phyloP scores from a whole-genome alignment of 1,140 invertebrate species.

The Tribolium castaneum region DNA sequence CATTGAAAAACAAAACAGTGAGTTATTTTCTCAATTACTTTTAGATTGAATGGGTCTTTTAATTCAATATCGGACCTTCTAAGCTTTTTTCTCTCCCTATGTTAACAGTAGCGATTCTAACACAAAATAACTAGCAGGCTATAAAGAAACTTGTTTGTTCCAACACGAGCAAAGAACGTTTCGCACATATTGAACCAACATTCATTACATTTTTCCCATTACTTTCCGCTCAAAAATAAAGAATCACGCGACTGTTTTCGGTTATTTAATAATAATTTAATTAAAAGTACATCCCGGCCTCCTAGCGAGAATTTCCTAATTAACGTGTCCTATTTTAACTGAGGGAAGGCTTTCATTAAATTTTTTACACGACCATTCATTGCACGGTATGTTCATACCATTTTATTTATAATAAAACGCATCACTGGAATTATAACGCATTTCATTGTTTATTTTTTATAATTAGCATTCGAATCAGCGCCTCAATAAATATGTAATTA shows the following conservation, averaged over 20 bases:
- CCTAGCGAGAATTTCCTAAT: conserved; percentile 12
- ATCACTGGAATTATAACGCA: too few species aligned
- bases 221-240: background rate
- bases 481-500: too few species aligned
- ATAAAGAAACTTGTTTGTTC: conserved; percentile 34
- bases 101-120: conserved; percentile 26
- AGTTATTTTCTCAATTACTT: conserved; percentile 43
- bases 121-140: conserved; percentile 25
- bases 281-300: background rate
- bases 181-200: conserved; percentile 22
- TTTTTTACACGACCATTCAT: conserved; percentile 2
- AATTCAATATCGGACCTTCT: conserved; percentile 38
- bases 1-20: conserved; percentile 41
- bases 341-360: background rate
- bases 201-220: conserved; percentile 6
- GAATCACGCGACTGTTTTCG: background rate
- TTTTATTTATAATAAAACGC: background rate
- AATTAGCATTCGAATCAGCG: too few species aligned
- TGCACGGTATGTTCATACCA: background rate
- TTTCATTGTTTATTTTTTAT: too few species aligned
- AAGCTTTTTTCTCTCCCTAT: conserved; percentile 35
- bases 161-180: conserved; percentile 15
- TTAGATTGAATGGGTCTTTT: conserved; percentile 40
- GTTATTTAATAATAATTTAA: conserved; percentile 12
- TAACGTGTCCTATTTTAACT: background rate